Evolutionary conservation across 1,140 invertebrate genomes (phyloP), one percentile per base, ranked within the genome.

Genomic region (Meloidogyne hapla): DNA sequence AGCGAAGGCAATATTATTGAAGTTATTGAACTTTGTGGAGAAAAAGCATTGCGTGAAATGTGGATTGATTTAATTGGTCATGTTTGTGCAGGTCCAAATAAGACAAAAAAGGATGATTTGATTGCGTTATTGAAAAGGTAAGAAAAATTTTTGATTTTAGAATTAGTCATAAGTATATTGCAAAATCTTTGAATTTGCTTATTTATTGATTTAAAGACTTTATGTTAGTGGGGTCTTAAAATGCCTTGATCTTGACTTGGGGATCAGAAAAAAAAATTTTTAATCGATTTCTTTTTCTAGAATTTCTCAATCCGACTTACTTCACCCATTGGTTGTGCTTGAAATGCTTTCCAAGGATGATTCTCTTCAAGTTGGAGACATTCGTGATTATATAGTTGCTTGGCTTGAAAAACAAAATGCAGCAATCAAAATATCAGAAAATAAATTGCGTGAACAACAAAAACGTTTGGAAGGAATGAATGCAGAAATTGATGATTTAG

Each of bases 261-360:
- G n/a, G n/a, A n/a, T n/a, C n/a, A n/a, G n/a, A n/a, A n/a, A n/a
- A n/a, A n/a, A n/a, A 81, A 78, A 23, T 33, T 76, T 42, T 25
- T 21, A 79, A 72, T 38, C 26, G 1, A 66, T 79, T 21, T 64
- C 18, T 70, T 77, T 65, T 65, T 74, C 79, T 76, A 65, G 83
- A 78, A 75, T 77, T 72, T 40, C 83, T 65, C 38, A 45, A 23
- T 33, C 62, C 12, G 75, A 86, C 2, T 70, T 66, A 33, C 45
- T 87, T 4, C 83, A 83, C 62, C 85, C 85, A 15, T 72, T 87
- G 2, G 73, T 87, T 18, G 84, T 86, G 18, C 62, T 87, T 23
- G 84, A 86, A 69, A 82, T 87, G 28, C 72, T 86, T 8, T 80
- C 84, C 9, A 64, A 80, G 18, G 86, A 81, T 63, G 68, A 81